Percentiles rank a stretch among this genome's conserved stretches.
Evolutionary conservation across 2,797 vertebrate species (phyloP).

Genomic region (Dermochelys coriacea): DNA sequence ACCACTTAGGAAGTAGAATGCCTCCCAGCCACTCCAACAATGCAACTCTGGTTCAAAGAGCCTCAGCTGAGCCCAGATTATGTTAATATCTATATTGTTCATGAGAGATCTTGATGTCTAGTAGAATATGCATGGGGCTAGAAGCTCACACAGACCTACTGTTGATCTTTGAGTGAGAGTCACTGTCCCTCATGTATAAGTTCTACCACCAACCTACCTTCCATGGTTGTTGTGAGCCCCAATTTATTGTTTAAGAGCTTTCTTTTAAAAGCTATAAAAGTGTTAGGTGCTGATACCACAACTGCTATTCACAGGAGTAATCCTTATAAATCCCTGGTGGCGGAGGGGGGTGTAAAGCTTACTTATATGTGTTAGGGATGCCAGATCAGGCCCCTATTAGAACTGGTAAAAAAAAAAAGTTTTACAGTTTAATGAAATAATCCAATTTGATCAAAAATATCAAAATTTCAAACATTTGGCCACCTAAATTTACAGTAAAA

Average conservation of each 20-base stretch:
- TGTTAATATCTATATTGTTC: not conserved
- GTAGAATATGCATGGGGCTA: not conserved
- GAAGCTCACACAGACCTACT: not conserved
- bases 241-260: not conserved
- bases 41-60: not conserved
- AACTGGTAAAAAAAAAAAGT: not conserved
- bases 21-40: not conserved
- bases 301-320: not conserved
- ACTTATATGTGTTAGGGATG: not conserved
- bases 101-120: not conserved
- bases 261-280: not conserved
- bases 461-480: not conserved
- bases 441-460: not conserved
- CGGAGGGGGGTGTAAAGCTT: not conserved
- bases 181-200: not conserved
- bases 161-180: not conserved
- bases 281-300: not conserved
- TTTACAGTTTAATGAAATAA: not conserved
- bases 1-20: not conserved
- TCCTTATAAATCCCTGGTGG: not conserved
- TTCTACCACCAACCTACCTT: not conserved
- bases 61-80: not conserved
- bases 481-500: not conserved
- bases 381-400: not conserved
- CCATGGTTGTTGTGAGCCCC: not conserved